phyloP scores from a whole-genome alignment of 2,888 invertebrate genomes.

The Phaedon cochleariae region DNA sequence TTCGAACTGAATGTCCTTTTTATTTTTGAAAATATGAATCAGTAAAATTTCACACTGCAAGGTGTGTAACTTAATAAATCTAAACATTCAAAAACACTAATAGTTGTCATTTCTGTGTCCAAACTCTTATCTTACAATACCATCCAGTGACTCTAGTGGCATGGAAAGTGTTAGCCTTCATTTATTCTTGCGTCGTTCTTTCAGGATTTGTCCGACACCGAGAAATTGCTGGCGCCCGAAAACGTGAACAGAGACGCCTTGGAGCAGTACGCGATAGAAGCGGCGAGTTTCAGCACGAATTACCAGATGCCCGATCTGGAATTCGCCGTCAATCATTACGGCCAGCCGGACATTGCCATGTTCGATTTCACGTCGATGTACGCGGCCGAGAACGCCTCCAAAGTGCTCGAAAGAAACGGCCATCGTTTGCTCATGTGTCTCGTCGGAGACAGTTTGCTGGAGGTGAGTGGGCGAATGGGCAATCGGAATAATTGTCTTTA shows the following conservation, averaged over 20 bases:
- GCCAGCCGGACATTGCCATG: conserved; percentile 96
- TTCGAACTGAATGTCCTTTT: too few relatives aligned
- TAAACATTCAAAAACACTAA: too few relatives aligned
- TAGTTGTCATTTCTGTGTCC: too few relatives aligned
- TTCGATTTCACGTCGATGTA: conserved; percentile 99
- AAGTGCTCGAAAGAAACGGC: conserved; percentile 77
- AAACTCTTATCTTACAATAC: too few relatives aligned
- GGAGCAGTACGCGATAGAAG: conserved; percentile 91
- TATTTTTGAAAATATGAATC: too few relatives aligned
- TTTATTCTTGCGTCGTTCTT: too few relatives aligned
- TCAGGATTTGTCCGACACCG: conserved; percentile 91
- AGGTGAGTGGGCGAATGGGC: conserved; percentile 66
- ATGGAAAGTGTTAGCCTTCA: too few relatives aligned
- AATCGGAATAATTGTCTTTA: too few relatives aligned
- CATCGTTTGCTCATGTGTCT: conserved; percentile 86
- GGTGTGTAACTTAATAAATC: too few relatives aligned
- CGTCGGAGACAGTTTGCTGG: conserved; percentile 95
- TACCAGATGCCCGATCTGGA: conserved; percentile 86
- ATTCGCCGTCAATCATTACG: conserved; percentile 97
- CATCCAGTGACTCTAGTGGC: too few relatives aligned
- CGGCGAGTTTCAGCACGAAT: conserved; percentile 93
- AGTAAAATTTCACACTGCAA: too few relatives aligned
- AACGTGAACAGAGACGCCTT: conserved; percentile 92
- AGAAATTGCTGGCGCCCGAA: conserved; percentile 81
- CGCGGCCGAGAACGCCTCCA: conserved; percentile 93